Evolutionary conservation across 2,888 invertebrate genomes (phyloP).

Genomic region (Morinoia aosen): DNA sequence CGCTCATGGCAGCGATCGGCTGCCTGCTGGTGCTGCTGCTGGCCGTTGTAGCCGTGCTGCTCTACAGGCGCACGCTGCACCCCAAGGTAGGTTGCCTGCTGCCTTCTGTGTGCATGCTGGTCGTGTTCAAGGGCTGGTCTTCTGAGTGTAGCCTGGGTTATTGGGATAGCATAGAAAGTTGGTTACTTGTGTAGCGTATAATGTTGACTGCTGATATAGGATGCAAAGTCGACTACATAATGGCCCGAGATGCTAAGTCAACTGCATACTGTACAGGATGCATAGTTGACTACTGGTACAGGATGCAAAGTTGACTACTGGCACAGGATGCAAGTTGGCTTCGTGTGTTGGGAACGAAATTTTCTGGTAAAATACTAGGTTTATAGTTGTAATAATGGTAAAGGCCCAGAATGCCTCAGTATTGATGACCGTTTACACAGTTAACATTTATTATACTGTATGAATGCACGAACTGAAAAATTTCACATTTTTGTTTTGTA

Average conservation of each 20-base stretch:
- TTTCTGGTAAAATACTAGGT: too few species aligned
- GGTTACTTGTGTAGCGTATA: neutral
- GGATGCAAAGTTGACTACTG: neutral
- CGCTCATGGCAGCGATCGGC: neutral
- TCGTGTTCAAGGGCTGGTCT: too few species aligned
- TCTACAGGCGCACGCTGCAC: slow-evolving; percentile 9
- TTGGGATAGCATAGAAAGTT: neutral
- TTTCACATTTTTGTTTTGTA: too few species aligned
- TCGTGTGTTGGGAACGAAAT: too few species aligned
- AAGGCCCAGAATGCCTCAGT: too few species aligned
- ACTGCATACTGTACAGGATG: neutral
- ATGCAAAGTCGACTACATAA: neutral
- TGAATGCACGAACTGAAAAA: too few species aligned
- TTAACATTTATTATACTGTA: too few species aligned
- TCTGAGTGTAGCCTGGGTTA: too few species aligned
- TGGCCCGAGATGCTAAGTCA: too few species aligned
- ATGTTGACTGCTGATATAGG: neutral
- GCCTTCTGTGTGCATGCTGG: too few species aligned
- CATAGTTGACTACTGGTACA: neutral
- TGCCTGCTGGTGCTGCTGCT: neutral
- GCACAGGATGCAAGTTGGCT: neutral
- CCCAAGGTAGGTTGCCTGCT: neutral
- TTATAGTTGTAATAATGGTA: too few species aligned
- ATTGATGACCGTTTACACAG: too few species aligned
- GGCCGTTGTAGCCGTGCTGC: neutral